These are phyloP conservation scores for Atta colombica DNA, from an alignment of 1,140 invertebrate genomes.

Conservation along the genomic window DNA sequence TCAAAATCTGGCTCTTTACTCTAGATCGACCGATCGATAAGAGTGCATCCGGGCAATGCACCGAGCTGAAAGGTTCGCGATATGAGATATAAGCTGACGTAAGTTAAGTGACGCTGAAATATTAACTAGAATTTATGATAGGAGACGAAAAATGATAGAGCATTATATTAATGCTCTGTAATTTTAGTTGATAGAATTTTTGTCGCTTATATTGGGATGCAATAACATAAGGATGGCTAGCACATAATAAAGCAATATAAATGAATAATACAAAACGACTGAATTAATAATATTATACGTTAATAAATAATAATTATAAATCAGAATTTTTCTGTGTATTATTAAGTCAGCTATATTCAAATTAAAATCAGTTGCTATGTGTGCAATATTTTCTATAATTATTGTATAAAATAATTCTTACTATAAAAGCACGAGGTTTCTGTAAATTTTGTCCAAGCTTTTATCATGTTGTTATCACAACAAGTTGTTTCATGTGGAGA, in stretches of 20 bases:
- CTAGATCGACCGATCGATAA: constrained; percentile 34
- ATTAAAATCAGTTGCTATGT: not conserved
- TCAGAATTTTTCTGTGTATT: not conserved
- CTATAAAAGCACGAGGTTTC: not conserved
- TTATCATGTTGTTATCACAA: not conserved
- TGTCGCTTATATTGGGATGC: not conserved
- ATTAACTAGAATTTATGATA: constrained; percentile 9
- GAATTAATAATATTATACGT: too few species aligned
- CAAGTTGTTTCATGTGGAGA: not conserved
- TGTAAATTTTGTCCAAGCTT: constrained; percentile 14
- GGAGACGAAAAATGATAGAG: not conserved
- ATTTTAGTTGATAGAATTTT: constrained; percentile 1
- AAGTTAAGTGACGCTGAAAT: constrained; percentile 17
- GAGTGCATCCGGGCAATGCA: constrained; percentile 26
- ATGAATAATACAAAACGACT: not conserved
- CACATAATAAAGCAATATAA: not conserved
- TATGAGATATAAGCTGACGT: constrained; percentile 23
- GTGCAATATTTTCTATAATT: not conserved
- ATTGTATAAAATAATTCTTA: not conserved
- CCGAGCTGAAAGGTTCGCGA: constrained; percentile 6
- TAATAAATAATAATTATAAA: not conserved
- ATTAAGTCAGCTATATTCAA: not conserved
- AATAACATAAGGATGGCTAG: not conserved
- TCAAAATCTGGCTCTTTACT: constrained; percentile 50
- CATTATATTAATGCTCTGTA: constrained; percentile 12